Percentiles rank a stretch among this genome's conserved stretches.
Evolutionary conservation across 2,113 vertebrate genomes (phyloP).

Genomic region (Channa maculata): DNA sequence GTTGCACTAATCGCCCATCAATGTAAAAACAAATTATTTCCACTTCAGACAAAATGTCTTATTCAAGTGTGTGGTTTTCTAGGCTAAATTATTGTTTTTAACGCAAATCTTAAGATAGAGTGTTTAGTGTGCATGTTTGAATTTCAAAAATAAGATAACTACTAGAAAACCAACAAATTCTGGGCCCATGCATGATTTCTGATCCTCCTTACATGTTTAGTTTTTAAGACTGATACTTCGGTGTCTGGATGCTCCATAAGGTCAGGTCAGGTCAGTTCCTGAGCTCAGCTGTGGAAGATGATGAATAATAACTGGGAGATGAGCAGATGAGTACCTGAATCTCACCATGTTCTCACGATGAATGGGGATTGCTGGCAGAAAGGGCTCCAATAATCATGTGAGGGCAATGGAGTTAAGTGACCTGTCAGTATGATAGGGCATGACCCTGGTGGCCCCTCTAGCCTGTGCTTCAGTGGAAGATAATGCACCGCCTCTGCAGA

Average conservation of each 20-base stretch:
- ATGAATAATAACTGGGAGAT: slow-evolving; percentile 70
- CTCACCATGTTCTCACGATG: slow-evolving; percentile 44
- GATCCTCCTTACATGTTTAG: slow-evolving; percentile 29
- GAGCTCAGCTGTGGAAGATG: slow-evolving; percentile 72
- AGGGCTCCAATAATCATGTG: slow-evolving; percentile 75
- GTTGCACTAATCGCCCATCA: slow-evolving; percentile 35
- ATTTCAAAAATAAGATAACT: slow-evolving; percentile 9
- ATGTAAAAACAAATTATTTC: slow-evolving; percentile 37
- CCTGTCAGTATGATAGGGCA: slow-evolving; percentile 77
- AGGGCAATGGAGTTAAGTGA: slow-evolving; percentile 83
- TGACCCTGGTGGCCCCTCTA: slow-evolving; percentile 65
- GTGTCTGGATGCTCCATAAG: slow-evolving; percentile 23
- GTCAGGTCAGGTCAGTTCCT: slow-evolving; percentile 56
- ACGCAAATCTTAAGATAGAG: background rate
- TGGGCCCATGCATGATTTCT: background rate
- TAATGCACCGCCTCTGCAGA: slow-evolving; percentile 84
- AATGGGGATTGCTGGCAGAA: slow-evolving; percentile 52
- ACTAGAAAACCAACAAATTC: slow-evolving; percentile 3
- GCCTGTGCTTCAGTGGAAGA: slow-evolving; percentile 69
- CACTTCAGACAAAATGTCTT: slow-evolving; percentile 35
- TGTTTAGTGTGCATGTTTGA: background rate
- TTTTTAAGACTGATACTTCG: slow-evolving; percentile 23
- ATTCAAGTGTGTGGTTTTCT: slow-evolving; percentile 20
- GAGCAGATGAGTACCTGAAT: slow-evolving; percentile 70
- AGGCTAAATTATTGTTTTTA: background rate